phyloP scores from a whole-genome alignment of 64 coral and sea anemone genomes.

The Astreopora myriophthalma region DNA sequence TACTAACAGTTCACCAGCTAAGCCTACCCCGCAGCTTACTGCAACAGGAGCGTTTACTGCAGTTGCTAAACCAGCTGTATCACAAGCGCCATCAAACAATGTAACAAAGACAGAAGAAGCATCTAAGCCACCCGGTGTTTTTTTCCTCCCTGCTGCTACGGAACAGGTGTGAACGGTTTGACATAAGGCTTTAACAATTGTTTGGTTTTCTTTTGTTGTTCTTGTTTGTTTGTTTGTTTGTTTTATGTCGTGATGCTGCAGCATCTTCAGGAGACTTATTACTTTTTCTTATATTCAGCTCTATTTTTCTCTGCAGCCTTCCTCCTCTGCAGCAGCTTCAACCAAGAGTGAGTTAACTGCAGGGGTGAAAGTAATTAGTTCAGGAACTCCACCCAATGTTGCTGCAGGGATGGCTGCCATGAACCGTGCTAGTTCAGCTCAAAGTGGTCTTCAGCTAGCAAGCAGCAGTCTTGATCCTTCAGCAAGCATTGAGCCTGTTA shows the following conservation, averaged over 20 bases:
- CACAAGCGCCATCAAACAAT: neutral
- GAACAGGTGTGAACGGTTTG: neutral
- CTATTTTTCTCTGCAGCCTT: neutral
- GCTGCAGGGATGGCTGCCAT: conserved; percentile 60
- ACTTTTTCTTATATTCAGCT: neutral
- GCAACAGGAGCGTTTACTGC: conserved; percentile 2
- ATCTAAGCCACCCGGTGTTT: neutral
- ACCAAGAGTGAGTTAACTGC: neutral
- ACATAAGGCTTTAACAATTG: no score
- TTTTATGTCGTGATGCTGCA: no score
- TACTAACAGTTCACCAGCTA: neutral
- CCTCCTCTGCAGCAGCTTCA: neutral
- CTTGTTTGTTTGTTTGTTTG: neutral
- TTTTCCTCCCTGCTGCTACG: neutral
- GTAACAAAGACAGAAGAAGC: neutral
- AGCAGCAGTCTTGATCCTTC: conserved; percentile 54
- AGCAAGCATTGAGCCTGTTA: conserved; percentile 59
- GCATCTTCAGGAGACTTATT: no score
- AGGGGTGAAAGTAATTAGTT: neutral
- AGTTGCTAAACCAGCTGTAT: neutral
- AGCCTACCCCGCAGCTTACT: neutral
- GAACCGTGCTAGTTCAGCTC: conserved; percentile 18
- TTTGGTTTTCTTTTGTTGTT: no score
- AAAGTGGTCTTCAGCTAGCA: neutral
- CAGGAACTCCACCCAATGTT: neutral